A percentile compares a stretch with the other conserved stretches of the same genome.
phyloP scores from a whole-genome alignment of 2,888 invertebrate genomes.

The Blera fallax region DNA sequence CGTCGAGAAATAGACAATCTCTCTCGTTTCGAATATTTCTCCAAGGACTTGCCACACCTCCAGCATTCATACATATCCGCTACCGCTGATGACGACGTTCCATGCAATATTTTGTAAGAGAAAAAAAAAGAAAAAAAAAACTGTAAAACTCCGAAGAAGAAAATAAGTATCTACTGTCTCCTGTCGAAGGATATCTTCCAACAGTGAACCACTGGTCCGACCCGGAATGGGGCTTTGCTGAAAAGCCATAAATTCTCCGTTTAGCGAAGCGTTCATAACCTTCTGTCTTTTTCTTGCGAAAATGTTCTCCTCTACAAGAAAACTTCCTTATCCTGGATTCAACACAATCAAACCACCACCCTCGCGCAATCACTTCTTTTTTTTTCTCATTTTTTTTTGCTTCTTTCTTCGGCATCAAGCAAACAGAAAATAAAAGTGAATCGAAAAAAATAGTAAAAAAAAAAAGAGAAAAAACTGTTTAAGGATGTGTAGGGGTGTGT shows the following conservation, averaged over 20 bases:
- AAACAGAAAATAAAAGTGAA: conserved; percentile 70
- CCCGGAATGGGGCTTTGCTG: conserved; percentile 65
- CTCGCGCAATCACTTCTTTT: conserved; percentile 40
- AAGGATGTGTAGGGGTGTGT: conserved; percentile 56
- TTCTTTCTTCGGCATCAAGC: conserved; percentile 42
- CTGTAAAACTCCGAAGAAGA: conserved; percentile 17
- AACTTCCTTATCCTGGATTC: conserved; percentile 70
- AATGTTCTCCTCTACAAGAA: conserved; percentile 41
- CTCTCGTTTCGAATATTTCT: conserved; percentile 60
- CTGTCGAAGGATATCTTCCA: conserved; percentile 68
- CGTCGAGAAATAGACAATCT: conserved; percentile 69
- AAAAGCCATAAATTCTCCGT: conserved; percentile 73
- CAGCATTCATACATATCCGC: conserved; percentile 13
- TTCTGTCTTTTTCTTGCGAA: conserved; percentile 69
- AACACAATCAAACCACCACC: conserved; percentile 16
- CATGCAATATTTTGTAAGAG: conserved; percentile 37
- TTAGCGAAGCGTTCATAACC: conserved; percentile 73
- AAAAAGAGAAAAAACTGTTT: conserved; percentile 26
- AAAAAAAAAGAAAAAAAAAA: neutral
- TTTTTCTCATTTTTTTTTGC: too few relatives aligned
- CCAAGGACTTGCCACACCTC: conserved; percentile 63
- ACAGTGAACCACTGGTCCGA: conserved; percentile 59
- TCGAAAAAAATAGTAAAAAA: conserved; percentile 43
- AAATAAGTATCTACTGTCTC: conserved; percentile 71
- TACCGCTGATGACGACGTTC: conserved; percentile 17